Evolutionary conservation across 2,113 vertebrate species (phyloP).

Genomic region (Caloenas nicobarica): DNA sequence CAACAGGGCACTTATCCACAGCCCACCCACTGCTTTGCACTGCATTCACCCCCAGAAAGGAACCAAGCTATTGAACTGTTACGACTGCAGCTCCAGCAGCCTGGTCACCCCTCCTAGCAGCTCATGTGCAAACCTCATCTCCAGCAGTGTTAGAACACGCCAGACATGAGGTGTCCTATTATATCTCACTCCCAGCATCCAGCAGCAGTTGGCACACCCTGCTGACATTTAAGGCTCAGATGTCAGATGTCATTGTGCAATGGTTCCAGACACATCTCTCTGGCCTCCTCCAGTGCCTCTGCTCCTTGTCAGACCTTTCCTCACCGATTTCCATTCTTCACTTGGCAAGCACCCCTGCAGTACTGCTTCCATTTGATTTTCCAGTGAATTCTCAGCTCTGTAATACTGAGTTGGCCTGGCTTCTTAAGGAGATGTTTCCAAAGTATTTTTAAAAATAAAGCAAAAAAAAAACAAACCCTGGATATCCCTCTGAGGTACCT

Average conservation of each 20-base stretch:
- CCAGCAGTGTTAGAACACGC: background rate
- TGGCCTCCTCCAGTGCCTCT: background rate
- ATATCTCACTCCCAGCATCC: background rate
- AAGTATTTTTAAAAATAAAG: background rate
- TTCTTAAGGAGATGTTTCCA: background rate
- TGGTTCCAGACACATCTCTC: constrained; percentile 7
- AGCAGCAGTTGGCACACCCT: background rate
- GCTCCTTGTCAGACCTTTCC: background rate
- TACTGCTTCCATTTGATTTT: constrained; percentile 6
- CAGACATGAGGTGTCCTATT: constrained; percentile 18
- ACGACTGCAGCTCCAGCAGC: background rate
- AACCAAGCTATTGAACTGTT: background rate
- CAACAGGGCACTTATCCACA: background rate
- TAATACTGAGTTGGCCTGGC: background rate
- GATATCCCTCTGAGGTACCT: background rate
- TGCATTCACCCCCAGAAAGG: background rate
- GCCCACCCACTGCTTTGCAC: background rate
- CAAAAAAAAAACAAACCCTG: background rate
- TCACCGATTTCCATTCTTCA: constrained; percentile 12
- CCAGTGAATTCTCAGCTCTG: constrained; percentile 5
- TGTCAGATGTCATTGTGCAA: background rate
- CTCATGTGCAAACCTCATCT: background rate
- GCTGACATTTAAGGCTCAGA: background rate
- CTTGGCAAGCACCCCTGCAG: background rate
- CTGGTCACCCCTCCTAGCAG: background rate